Base-by-base conservation (phyloP, 2,888 invertebrate species). In the Sphaerophoria taeniata region DNA sequence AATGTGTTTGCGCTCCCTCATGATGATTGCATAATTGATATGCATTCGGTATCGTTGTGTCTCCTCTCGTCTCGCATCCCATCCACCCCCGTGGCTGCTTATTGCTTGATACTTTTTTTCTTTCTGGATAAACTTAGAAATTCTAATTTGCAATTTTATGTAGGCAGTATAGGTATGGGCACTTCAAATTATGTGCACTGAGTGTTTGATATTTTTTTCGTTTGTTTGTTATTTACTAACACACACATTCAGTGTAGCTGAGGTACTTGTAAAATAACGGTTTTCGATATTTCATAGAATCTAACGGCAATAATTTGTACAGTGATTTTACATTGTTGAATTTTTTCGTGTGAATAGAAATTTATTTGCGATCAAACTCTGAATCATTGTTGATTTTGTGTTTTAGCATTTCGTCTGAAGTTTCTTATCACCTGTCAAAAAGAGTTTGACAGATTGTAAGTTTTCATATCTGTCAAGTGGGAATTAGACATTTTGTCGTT, bases 11-110 rank as follows among this genome's bases (percentile, higher is more conserved):
- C 75, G 72, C 76, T 85, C 81, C 77, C 76, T 81, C 73, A 73
- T 73, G 76, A 85, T 73, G 81, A 77, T 85, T 85, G 85, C 85
- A 85, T 85, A 85, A 85, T 85, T 85, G 85, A 85, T 85, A 85
- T 85, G 81, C 85, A 77, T 85, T 85, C 69, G 73, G 85, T 80
- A 73, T 75, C 70, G 70, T 34, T 70, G 43, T 56, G 56, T 56
- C 70, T 84, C 76, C 43, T 69, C 55, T 39, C 65, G 43, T 47
- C 71, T 58, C 49, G 45, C 60, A 49, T 56, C 43, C 12, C 45
- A 16, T 12, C 16, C 56, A 24, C 34, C 36, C 14, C 0, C 16
- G 43, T 1, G 36, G 16, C 11, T 9, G 24, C 6, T 31, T 61
- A 60, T 11, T 0, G 39, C 16, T 14, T 4, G 24, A 6, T 43